A percentile compares a stretch with the other conserved stretches of the same genome.
Conservation (phyloP, 1,140 invertebrate genomes). For the Papilio polytes region DNA sequence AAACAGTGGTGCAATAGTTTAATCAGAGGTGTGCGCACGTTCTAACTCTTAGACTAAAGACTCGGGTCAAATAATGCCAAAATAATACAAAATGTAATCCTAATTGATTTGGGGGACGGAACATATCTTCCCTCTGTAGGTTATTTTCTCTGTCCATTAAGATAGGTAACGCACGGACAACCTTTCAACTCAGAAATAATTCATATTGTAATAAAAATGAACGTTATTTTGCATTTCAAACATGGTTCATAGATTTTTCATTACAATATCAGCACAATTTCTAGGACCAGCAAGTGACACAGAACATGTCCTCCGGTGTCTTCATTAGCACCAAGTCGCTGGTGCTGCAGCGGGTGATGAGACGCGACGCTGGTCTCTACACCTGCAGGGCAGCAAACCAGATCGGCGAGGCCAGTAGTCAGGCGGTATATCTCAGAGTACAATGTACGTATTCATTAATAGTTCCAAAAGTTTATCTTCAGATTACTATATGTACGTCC, state of each 20-base stretch:
- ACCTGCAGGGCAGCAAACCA: conserved; percentile 92
- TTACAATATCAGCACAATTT: background rate
- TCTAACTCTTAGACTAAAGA: background rate
- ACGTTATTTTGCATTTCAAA: background rate
- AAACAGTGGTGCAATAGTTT: too few species aligned
- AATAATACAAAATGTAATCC: too few species aligned
- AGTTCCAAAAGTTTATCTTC: too few species aligned
- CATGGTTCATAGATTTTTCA: background rate
- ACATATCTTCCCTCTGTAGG: too few species aligned
- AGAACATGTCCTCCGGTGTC: conserved; percentile 92
- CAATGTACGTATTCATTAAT: conserved; percentile 88
- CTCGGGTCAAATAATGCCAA: background rate
- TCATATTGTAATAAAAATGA: too few species aligned
- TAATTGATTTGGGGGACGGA: too few species aligned
- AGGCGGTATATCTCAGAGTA: conserved; percentile 90
- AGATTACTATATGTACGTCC: too few species aligned
- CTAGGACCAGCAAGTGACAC: conserved; percentile 89
- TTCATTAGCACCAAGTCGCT: conserved; percentile 94
- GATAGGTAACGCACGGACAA: too few species aligned
- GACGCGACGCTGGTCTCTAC: conserved; percentile 91
- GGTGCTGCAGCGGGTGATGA: conserved; percentile 92
- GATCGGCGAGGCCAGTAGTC: conserved; percentile 91
- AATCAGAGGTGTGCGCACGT: too few species aligned
- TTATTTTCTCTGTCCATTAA: too few species aligned
- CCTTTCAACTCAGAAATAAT: too few species aligned